Percentiles rank a stretch among this genome's conserved stretches.
Evolutionary conservation across 2,113 vertebrate genomes (phyloP).

Genomic region (Romanogobio albipinnatus): DNA sequence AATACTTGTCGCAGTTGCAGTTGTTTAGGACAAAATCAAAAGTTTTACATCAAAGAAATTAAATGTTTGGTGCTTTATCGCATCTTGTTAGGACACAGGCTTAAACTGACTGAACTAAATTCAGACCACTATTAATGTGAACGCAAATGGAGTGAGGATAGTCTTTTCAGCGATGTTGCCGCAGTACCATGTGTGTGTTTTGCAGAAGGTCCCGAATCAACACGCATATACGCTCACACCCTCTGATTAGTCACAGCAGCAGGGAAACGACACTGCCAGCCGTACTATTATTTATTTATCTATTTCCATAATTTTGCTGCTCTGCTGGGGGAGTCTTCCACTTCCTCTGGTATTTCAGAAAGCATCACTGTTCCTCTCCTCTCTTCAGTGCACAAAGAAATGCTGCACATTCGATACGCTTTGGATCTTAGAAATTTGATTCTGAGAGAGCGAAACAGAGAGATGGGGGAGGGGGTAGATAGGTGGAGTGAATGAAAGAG

Average conservation of each 20-base stretch:
- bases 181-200: conserved; percentile 25
- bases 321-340: conserved; percentile 49
- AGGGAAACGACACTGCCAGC: conserved; percentile 48
- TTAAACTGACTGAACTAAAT: background rate
- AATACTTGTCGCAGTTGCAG: background rate
- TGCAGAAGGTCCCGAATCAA: background rate
- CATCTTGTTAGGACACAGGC: background rate
- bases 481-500: conserved; percentile 19
- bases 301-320: conserved; percentile 57
- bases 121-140: conserved; percentile 7
- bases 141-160: background rate
- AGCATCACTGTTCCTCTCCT: conserved; percentile 46
- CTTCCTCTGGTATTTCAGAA: conserved; percentile 53
- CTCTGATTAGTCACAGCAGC: conserved; percentile 54
- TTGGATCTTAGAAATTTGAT: conserved; percentile 62
- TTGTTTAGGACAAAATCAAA: background rate
- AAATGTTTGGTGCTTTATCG: background rate
- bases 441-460: conserved; percentile 48
- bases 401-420: conserved; percentile 58
- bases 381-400: conserved; percentile 54
- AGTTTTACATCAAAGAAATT: background rate
- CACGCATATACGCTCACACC: conserved; percentile 22
- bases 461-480: conserved; percentile 16
- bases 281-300: conserved; percentile 57
- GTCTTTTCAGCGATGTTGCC: conserved; percentile 7